Conservation (phyloP, 2,888 invertebrate genomes). For the Chaetoderma sp. region DNA sequence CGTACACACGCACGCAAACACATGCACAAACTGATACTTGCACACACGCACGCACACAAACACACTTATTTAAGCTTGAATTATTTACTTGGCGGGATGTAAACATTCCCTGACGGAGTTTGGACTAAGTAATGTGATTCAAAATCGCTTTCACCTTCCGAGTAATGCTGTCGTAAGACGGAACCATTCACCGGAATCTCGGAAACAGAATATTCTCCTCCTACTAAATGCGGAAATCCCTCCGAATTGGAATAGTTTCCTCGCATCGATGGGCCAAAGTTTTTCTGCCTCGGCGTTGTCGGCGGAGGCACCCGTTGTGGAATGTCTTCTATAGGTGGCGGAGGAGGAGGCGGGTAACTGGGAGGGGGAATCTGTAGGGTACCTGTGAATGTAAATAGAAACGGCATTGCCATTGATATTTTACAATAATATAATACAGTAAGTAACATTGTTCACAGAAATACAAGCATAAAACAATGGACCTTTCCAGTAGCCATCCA, state of each 20-base stretch:
- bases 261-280: slow-evolving; percentile 56
- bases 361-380: slow-evolving; percentile 57
- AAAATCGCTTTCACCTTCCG: slow-evolving; percentile 58
- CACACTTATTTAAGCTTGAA: too few relatives aligned
- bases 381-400: slow-evolving; percentile 41
- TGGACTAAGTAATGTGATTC: slow-evolving; percentile 64
- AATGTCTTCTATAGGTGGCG: slow-evolving; percentile 65
- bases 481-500: too few relatives aligned
- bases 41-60: slow-evolving; percentile 1
- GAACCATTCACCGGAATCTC: slow-evolving; percentile 22
- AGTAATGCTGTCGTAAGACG: slow-evolving; percentile 37
- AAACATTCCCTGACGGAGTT: slow-evolving; percentile 57
- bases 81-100: slow-evolving; percentile 45
- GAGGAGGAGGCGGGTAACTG: slow-evolving; percentile 54
- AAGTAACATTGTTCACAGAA: too few relatives aligned
- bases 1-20: too few relatives aligned
- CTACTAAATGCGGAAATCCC: slow-evolving; percentile 36
- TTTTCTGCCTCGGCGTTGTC: slow-evolving; percentile 50
- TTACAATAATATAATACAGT: too few relatives aligned
- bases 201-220: slow-evolving; percentile 41
- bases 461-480: too few relatives aligned
- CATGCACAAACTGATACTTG: background rate
- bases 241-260: slow-evolving; percentile 60
- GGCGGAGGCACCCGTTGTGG: slow-evolving; percentile 54
- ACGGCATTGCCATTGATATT: background rate